Conservation (phyloP, 2,797 vertebrate species). For the Bryconaethiops microstoma region DNA sequence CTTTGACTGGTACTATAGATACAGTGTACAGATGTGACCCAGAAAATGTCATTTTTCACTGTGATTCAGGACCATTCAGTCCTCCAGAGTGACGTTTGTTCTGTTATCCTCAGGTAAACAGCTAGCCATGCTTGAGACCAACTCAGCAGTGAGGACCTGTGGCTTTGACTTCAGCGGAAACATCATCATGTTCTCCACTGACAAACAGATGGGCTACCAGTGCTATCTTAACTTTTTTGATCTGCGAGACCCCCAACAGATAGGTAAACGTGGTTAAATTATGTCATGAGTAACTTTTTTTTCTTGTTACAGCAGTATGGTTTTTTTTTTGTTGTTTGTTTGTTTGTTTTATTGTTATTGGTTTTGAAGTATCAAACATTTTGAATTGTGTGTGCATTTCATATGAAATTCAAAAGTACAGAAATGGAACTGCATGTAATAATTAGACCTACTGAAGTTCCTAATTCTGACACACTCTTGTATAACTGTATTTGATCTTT, state of each 20-base stretch:
- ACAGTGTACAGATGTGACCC: too few relatives aligned
- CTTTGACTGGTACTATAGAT: not conserved
- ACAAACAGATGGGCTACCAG: constrained; percentile 99
- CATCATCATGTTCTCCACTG: constrained; percentile 99
- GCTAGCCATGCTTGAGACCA: constrained; percentile 91
- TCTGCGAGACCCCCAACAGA: constrained; percentile 92
- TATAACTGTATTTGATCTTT: not conserved
- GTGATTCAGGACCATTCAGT: not conserved
- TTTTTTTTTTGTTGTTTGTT: not conserved
- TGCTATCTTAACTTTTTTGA: constrained; percentile 96
- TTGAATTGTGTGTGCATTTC: too few relatives aligned
- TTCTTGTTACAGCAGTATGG: not conserved
- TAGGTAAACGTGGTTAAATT: constrained; percentile 75
- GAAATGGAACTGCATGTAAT: too few relatives aligned
- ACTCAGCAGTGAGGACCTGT: constrained; percentile 94
- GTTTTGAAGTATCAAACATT: not conserved
- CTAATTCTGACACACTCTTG: not conserved
- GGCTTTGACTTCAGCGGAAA: constrained; percentile 98
- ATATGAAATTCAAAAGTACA: too few relatives aligned
- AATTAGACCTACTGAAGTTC: not conserved
- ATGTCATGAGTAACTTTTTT: not conserved
- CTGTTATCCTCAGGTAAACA: constrained; percentile 85
- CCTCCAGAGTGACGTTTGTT: not conserved
- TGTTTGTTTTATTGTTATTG: not conserved
- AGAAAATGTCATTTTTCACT: not conserved